Conservation (phyloP, 2,797 vertebrate species). For the Taenioides sp. region DNA sequence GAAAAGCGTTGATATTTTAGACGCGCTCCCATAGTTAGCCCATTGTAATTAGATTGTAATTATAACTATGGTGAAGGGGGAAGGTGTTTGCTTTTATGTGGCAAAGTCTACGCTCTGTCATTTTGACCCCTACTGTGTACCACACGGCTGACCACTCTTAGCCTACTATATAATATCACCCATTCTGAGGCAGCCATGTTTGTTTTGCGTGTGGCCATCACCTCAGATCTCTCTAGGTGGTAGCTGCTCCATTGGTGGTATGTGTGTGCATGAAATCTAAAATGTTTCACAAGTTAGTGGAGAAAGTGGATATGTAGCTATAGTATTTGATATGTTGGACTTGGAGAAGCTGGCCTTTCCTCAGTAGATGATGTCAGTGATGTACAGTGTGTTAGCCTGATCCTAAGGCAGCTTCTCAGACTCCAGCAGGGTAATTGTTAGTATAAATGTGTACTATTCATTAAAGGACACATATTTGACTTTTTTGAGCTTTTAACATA, state of each 20-base stretch:
- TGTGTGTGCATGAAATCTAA: constrained; percentile 31
- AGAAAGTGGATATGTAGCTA: constrained; percentile 41
- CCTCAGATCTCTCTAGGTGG: constrained; percentile 72
- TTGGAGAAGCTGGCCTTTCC: constrained; percentile 32
- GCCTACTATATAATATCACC: constrained; percentile 42
- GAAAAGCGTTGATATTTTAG: constrained; percentile 4
- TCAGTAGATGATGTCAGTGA: constrained; percentile 38
- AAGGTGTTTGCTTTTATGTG: constrained; percentile 65
- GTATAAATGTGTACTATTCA: too few relatives aligned
- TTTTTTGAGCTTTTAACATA: too few relatives aligned
- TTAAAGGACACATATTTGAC: too few relatives aligned
- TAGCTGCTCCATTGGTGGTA: constrained; percentile 46
- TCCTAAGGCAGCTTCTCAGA: not conserved
- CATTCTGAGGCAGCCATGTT: constrained; percentile 43
- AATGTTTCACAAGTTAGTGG: constrained; percentile 44
- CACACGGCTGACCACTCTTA: constrained; percentile 48
- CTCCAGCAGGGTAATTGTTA: not conserved
- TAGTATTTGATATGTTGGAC: constrained; percentile 17
- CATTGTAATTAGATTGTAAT: constrained; percentile 50
- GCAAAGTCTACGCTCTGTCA: constrained; percentile 58
- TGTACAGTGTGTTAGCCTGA: not conserved
- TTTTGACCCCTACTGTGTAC: constrained; percentile 57
- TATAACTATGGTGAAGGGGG: constrained; percentile 46
- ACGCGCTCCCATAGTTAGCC: constrained; percentile 8
- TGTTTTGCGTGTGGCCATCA: constrained; percentile 66